Base-by-base conservation (phyloP, 2,113 vertebrate species). In the Calyptomena viridis region DNA sequence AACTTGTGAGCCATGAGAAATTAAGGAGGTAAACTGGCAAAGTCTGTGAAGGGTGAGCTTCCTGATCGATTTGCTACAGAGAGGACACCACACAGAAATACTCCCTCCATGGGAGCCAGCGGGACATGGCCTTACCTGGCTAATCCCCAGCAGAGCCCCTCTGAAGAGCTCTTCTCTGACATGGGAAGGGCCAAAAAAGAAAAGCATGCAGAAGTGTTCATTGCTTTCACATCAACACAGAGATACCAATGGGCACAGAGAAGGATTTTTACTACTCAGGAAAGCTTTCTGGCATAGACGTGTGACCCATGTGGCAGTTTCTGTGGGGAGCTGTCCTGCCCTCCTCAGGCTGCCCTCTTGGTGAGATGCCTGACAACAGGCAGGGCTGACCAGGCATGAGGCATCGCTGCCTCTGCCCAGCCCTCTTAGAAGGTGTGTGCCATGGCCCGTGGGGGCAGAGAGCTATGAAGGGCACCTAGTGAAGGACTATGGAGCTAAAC, bases 51-150 rank as follows among this genome's bases (percentile, higher is more conserved):
- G 20, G 9, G 18, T 59, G 67, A 58, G 13, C 33, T 64, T 59
- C 2, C 0, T 40, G 56, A 39, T 11, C 14, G 14, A 33, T 76
- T 69, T 64, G 33, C 42, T 89, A 68, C 55, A 40, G 44, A 55
- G 25, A 58, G 22, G 81, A 28, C 47, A 56, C 40, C 37, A 31
- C 0, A 3, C 46, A 66, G n/a, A 58, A 79, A 53, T 35, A 55
- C 35, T 0, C 1, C 50, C 80, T 49, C 46, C 7, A 3, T n/a
- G 31, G 55, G 30, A 53, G 27, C 35, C 3, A 25, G 72, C 0
- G 1, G 21, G 24, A 68, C n/a, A 21, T 59, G 0, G 0, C 44
- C 44, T 35, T 44, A 18, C 31, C 28, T 55, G 35, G 50, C 56
- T 64, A n/a, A 59, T 59, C 19, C n/a, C n/a, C 15, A 44, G 20